Evolutionary conservation across 2,888 invertebrate genomes (phyloP).

Genomic region (Griposia aprilina): DNA sequence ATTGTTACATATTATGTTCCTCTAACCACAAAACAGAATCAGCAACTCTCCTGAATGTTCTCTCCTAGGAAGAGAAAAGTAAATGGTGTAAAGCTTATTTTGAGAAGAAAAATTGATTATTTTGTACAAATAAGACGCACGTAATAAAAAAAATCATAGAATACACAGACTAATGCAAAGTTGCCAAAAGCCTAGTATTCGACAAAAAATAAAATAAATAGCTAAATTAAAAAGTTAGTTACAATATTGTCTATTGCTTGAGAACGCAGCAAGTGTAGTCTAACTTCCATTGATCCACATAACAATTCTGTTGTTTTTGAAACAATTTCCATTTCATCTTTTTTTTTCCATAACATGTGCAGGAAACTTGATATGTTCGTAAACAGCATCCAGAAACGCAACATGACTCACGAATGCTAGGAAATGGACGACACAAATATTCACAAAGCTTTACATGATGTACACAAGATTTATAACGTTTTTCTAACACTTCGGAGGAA

Average conservation of each 20-base stretch:
- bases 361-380: slow-evolving; percentile 53
- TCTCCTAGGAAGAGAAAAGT: background rate
- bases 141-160: background rate
- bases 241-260: background rate
- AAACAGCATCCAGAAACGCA: slow-evolving; percentile 59
- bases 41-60: too few relatives aligned
- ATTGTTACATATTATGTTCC: background rate
- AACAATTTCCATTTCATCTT: slow-evolving; percentile 28
- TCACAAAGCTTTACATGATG: slow-evolving; percentile 38
- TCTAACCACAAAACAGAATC: background rate
- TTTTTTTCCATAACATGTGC: slow-evolving; percentile 42
- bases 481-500: slow-evolving; percentile 40
- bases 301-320: slow-evolving; percentile 9
- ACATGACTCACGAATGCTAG: slow-evolving; percentile 56
- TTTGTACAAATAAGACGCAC: background rate
- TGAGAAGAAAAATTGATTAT: too few relatives aligned
- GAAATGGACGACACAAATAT: slow-evolving; percentile 61
- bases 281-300: background rate
- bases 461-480: slow-evolving; percentile 38
- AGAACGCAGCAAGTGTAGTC: background rate
- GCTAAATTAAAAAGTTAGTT: background rate
- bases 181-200: background rate
- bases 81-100: background rate
- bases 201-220: background rate
- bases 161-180: background rate